Evolutionary conservation across 2,797 vertebrate species (phyloP), one percentile per base, ranked within the genome.

Genomic region (Valencia hispanica): DNA sequence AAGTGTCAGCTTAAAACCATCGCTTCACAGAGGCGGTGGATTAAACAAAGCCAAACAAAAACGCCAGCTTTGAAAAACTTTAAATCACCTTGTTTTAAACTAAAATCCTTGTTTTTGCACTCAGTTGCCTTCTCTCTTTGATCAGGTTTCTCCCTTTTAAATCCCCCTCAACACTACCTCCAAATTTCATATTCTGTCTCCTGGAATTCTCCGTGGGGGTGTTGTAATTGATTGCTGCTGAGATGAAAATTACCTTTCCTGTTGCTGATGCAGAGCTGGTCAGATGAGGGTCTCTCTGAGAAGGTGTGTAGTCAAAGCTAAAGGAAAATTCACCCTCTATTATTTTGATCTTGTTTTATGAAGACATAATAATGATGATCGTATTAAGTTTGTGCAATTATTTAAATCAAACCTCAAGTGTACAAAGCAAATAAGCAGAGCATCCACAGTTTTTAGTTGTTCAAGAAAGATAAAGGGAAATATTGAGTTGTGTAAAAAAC

Each of bases 161-260:
- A 32, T 20, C 11, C 66, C 50, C 63, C 61, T 15, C 34, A 50
- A 32, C 65, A 8, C 27, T 6, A 1, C 59, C 34, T 7, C 53
- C 25, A 30, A 7, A 27, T 11, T 10, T 14, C 73, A 61, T 72
- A 71, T 34, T 74, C 75, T 85, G 85, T 87, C 83, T 77, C 75
- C 78, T 3, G 41, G 59, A 87, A 79, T 85, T 85, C 82, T 87
- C 86, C 30, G 14, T 73, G 7, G 75, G 5, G 86, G 70, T 82
- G 73, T 86, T 90, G 89, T 91, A 93, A 92, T 93, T 88, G 90
- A 92, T 89, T 90, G 87, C 79, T 79, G 72, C 51, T 61, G 83
- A 84, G 84, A 81, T 80, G 59, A 63, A 88, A 90, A 84, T 89
- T 81, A 81, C 66, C 85, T 66, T 72, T 80, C 74, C 80, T 83